Evolutionary conservation across 1,140 invertebrate genomes (phyloP).

Genomic region (Ostrea denselamellosa): DNA sequence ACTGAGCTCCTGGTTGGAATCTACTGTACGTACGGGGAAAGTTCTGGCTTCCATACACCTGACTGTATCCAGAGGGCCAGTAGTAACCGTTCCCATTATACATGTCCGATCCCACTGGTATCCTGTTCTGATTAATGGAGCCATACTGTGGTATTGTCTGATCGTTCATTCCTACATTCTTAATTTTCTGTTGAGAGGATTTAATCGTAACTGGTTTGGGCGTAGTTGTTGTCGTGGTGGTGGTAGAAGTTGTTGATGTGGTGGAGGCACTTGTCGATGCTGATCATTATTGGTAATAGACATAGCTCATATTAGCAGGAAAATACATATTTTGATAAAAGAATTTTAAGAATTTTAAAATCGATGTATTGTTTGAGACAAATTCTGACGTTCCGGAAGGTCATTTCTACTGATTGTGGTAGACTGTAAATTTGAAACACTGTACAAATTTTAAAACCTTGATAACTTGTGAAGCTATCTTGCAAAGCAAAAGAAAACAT

Average conservation of each 20-base stretch:
- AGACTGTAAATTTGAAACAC: too few species aligned
- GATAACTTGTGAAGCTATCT: too few species aligned
- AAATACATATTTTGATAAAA: too few species aligned
- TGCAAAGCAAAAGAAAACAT: too few species aligned
- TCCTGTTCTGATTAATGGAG: not conserved
- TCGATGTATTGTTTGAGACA: too few species aligned
- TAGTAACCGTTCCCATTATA: constrained; percentile 17
- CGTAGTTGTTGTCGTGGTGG: constrained; percentile 36
- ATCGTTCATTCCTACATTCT: not conserved
- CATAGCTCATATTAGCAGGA: not conserved
- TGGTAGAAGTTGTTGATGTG: not conserved
- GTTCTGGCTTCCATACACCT: not conserved
- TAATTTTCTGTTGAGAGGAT: not conserved
- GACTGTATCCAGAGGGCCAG: constrained; percentile 1
- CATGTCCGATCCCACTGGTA: not conserved
- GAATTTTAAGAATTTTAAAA: too few species aligned
- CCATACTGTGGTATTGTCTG: not conserved
- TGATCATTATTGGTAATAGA: not conserved
- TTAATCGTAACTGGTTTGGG: constrained; percentile 39
- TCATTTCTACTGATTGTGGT: too few species aligned
- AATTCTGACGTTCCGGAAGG: too few species aligned
- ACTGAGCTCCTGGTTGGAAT: constrained; percentile 19
- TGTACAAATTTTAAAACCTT: too few species aligned
- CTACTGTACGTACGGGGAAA: not conserved
- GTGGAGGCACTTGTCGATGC: not conserved